Evolutionary conservation across 2,888 invertebrate genomes (phyloP), one percentile per base, ranked within the genome.

Genomic region (Zhuqinia jingwanae): DNA sequence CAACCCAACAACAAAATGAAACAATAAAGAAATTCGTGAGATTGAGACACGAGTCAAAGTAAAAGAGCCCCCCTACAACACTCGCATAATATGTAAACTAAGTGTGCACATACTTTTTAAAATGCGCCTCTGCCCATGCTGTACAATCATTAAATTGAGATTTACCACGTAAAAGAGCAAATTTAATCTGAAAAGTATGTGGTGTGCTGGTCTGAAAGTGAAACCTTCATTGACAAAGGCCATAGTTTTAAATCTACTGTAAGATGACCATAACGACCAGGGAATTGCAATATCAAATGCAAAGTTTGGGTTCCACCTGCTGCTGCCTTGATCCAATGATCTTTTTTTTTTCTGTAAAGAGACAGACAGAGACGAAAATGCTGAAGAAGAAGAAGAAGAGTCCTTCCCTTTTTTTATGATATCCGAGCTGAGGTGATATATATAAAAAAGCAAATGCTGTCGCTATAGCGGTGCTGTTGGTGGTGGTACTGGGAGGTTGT

Each of bases 401-500:
- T 70, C 70, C 27, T 50, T 47, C 25, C 25, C 47, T 42, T 42
- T 45, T 22, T 45, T n/a, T n/a, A n/a, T n/a, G n/a, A n/a, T n/a
- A 50, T 36, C 8, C 50, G n/a, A 50, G n/a, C 50, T n/a, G n/a
- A 50, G 15, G 58, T 6, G 2, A 58, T 17, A 10, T 13, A 75
- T 42, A 75, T 22, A 42, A 42, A n/a, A n/a, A n/a, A n/a, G n/a
- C n/a, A n/a, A n/a, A n/a, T n/a, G n/a, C n/a, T 75, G 75, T 75
- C 75, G 53, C 75, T 75, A 22, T 22, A 75, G 17, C 30, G 30
- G 36, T 36, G 36, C 5, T 36, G 36, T 6, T 36, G 36, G 36
- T 36, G 36, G 36, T 36, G 36, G 36, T 47, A 25, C 76, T 81
- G 87, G 87, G 81, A 68, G 87, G 76, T 76, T 87, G 86, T 86